Conservation (phyloP, 2,113 vertebrate genomes). For the Nestor notabilis region DNA sequence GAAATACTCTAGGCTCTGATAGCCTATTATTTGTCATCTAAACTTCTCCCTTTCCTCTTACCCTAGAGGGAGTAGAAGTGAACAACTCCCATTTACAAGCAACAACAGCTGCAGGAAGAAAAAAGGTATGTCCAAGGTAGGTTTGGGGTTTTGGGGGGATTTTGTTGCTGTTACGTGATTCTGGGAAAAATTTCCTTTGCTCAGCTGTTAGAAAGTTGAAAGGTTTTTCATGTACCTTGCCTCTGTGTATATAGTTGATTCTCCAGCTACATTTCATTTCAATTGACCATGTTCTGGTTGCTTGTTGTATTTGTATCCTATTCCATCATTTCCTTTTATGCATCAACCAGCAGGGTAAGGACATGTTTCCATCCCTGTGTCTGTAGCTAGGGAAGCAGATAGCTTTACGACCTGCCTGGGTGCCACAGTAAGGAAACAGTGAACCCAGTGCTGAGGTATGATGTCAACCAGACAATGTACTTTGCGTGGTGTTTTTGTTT, state of each 20-base stretch:
- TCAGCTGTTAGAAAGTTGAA: not conserved
- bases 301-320: fast-evolving
- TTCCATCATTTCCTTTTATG: not conserved
- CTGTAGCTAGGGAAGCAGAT: not conserved
- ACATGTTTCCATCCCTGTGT: fast-evolving
- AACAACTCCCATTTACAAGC: not conserved
- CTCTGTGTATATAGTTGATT: not conserved
- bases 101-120: not conserved
- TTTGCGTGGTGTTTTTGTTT: fast-evolving
- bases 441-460: not conserved
- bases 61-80: fast-evolving
- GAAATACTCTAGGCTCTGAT: not conserved
- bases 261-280: fast-evolving
- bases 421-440: not conserved
- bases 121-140: not conserved
- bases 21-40: not conserved
- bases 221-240: fast-evolving
- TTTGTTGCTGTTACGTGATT: not conserved
- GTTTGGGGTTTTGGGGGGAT: not conserved
- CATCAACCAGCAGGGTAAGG: not conserved
- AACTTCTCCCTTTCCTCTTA: not conserved
- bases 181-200: not conserved
- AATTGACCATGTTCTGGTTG: not conserved
- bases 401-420: not conserved
- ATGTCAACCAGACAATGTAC: not conserved